A percentile compares a stretch with the other conserved stretches of the same genome.
Conservation (phyloP, 2,113 vertebrate genomes). For the Oreochromis niloticus region DNA sequence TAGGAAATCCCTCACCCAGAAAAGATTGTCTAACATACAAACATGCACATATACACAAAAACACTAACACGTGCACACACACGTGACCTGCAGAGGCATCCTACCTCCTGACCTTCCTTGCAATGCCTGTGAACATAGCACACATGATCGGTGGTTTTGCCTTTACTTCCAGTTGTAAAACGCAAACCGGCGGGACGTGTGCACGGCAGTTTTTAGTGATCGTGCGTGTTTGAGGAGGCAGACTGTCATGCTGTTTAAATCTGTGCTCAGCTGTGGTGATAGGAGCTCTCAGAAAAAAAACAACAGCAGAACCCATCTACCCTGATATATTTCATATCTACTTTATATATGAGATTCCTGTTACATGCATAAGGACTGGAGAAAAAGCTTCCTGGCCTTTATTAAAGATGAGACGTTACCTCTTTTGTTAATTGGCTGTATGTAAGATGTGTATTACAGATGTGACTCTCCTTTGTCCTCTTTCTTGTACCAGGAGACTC, state of each 20-base stretch:
- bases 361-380: background rate
- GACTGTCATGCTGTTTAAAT: background rate
- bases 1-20: conserved; percentile 21
- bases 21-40: conserved; percentile 12
- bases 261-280: background rate
- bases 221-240: background rate
- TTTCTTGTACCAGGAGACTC: conserved; percentile 42
- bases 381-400: background rate
- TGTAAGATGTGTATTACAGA: background rate
- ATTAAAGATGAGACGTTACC: background rate
- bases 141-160: background rate
- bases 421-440: background rate
- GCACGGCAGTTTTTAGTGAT: background rate
- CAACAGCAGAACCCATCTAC: background rate
- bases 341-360: background rate
- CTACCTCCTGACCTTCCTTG: background rate
- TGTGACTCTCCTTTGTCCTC: background rate
- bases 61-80: background rate
- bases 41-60: background rate
- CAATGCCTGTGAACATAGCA: background rate
- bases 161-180: background rate
- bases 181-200: background rate
- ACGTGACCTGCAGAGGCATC: background rate
- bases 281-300: background rate
- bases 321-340: background rate